Percentiles rank a stretch among this genome's conserved stretches.
These are phyloP conservation scores for Campylorhamphus procurvoides DNA, from an alignment of 2,113 vertebrate genomes.

Conservation along the genomic window DNA sequence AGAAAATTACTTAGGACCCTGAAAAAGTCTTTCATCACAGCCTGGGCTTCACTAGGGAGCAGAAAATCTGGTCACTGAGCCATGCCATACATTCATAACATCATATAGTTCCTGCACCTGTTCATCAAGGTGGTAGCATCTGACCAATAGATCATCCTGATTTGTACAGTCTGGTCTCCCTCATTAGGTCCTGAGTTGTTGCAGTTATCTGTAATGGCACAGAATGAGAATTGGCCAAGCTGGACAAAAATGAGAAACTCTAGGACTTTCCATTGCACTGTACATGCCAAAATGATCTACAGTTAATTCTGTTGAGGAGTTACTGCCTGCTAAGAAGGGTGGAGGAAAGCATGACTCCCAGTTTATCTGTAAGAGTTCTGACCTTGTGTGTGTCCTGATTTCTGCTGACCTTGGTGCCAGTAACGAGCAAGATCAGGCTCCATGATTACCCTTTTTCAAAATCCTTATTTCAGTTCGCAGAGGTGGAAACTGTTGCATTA, in stretches of 20 bases:
- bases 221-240: background rate
- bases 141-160: background rate
- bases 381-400: background rate
- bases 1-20: background rate
- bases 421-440: background rate
- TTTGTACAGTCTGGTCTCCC: background rate
- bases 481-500: background rate
- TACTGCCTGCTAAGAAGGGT: background rate
- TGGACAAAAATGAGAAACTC: background rate
- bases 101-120: background rate
- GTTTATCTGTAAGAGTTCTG: background rate
- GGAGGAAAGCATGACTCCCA: background rate
- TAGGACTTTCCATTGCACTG: background rate
- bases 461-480: background rate
- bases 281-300: background rate
- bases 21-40: background rate
- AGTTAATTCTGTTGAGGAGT: background rate
- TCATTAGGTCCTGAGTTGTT: background rate
- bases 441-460: background rate
- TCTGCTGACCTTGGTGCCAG: background rate
- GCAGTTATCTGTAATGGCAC: background rate
- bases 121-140: background rate
- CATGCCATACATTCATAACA: background rate
- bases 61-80: background rate
- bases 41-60: background rate